These are phyloP conservation scores for Trichonephila inaurata DNA, from an alignment of 1,140 invertebrate genomes.

Conservation along the genomic window DNA sequence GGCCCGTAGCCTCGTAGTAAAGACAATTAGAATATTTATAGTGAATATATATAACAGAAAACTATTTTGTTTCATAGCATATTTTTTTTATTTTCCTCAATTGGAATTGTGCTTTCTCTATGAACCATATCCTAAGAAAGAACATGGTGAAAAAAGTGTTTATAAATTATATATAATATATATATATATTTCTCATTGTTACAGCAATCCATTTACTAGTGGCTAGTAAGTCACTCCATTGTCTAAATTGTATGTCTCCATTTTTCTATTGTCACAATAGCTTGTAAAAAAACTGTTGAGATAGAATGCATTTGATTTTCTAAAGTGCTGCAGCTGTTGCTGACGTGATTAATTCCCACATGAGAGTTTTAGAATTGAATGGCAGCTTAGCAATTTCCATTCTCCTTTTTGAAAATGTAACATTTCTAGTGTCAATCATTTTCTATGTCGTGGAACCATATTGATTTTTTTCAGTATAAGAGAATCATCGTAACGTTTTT, in stretches of 20 bases:
- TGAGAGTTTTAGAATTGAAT: conserved; percentile 19
- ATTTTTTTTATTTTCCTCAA: conserved; percentile 75
- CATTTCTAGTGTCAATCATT: conserved; percentile 10
- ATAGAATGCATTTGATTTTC: conserved; percentile 12
- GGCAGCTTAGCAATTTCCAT: conserved; percentile 47
- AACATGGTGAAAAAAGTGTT: conserved; percentile 33
- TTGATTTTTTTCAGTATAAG: background rate
- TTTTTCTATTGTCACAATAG: conserved; percentile 52
- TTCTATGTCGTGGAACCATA: background rate
- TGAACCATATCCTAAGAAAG: conserved; percentile 62
- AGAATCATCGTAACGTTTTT: background rate
- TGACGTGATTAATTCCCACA: background rate
- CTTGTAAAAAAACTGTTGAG: conserved; percentile 37
- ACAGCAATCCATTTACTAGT: conserved; percentile 58
- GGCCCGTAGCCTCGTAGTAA: conserved; percentile 61
- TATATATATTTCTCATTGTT: conserved; percentile 58
- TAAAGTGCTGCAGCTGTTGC: background rate
- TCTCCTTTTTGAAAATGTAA: conserved; percentile 14
- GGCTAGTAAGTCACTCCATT: conserved; percentile 47
- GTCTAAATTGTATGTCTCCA: conserved; percentile 19
- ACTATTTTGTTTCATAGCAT: conserved; percentile 75
- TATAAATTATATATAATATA: conserved; percentile 30
- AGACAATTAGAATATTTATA: conserved; percentile 47
- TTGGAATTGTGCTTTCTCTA: conserved; percentile 59
- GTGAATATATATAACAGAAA: conserved; percentile 53